These are phyloP conservation scores for Lota lota DNA, from an alignment of 2,113 vertebrate genomes.

Conservation along the genomic window DNA sequence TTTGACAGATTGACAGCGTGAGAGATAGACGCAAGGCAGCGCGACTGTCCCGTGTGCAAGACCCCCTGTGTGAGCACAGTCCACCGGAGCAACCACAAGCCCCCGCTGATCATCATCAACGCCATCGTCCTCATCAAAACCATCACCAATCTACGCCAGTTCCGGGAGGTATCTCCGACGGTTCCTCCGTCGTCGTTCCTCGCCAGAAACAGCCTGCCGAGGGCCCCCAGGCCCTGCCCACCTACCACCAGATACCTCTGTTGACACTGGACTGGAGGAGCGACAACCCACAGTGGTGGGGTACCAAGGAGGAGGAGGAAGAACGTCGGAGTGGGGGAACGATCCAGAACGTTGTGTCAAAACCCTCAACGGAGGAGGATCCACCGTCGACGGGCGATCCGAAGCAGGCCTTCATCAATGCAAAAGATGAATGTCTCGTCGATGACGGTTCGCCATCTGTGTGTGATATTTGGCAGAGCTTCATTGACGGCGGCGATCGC, in stretches of 20 bases:
- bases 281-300: constrained; percentile 24
- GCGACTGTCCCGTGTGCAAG: not conserved
- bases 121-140: not conserved
- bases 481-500: constrained; percentile 45
- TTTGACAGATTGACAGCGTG: not conserved
- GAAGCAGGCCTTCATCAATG: constrained; percentile 47
- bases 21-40: not conserved
- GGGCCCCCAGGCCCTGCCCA: constrained; percentile 41
- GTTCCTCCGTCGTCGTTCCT: too few species aligned
- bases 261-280: constrained; percentile 57
- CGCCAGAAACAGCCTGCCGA: constrained; percentile 1
- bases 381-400: constrained; percentile 32
- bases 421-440: constrained; percentile 20
- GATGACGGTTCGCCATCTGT: constrained; percentile 34
- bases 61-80: not conserved
- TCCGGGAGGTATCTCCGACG: not conserved
- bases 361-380: constrained; percentile 23
- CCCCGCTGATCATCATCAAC: not conserved
- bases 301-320: constrained; percentile 26
- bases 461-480: constrained; percentile 57
- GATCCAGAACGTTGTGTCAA: constrained; percentile 26
- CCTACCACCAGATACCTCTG: constrained; percentile 68
- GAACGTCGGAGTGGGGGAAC: constrained; percentile 21
- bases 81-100: not conserved
- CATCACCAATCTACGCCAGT: not conserved